Evolutionary conservation across 2,797 vertebrate genomes (phyloP).

Genomic region (Sebastes diploproa): DNA sequence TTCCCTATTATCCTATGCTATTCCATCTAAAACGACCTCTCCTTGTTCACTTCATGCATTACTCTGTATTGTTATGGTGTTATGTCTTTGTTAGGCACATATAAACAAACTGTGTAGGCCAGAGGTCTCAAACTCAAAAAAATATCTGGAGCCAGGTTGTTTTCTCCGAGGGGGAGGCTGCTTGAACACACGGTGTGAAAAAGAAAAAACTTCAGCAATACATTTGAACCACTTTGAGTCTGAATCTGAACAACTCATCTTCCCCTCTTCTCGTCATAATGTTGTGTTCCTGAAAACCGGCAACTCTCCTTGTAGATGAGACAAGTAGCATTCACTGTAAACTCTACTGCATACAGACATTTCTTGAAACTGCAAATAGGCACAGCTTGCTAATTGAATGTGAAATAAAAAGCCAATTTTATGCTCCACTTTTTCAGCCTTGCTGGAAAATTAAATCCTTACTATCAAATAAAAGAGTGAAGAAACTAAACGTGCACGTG

Average conservation of each 20-base stretch:
- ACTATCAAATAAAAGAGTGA: background rate
- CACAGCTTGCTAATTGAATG: background rate
- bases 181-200: too few species aligned
- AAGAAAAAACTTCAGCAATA: too few species aligned
- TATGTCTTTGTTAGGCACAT: background rate
- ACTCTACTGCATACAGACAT: background rate
- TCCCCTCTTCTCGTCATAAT: background rate
- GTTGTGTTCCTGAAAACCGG: background rate
- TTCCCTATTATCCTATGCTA: background rate
- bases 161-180: background rate
- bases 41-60: background rate
- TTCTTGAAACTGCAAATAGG: background rate
- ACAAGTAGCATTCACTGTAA: background rate
- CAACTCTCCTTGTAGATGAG: background rate
- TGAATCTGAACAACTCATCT: background rate
- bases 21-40: background rate
- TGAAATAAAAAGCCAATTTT: background rate
- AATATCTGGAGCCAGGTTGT: background rate
- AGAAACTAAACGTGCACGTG: too few species aligned
- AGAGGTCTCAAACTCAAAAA: background rate
- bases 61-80: background rate
- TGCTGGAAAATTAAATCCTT: background rate
- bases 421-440: background rate
- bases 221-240: too few species aligned
- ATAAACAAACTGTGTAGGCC: background rate